Evolutionary conservation across 2,888 invertebrate species (phyloP), one percentile per base, ranked within the genome.

Genomic region (Papilio demoleus): DNA sequence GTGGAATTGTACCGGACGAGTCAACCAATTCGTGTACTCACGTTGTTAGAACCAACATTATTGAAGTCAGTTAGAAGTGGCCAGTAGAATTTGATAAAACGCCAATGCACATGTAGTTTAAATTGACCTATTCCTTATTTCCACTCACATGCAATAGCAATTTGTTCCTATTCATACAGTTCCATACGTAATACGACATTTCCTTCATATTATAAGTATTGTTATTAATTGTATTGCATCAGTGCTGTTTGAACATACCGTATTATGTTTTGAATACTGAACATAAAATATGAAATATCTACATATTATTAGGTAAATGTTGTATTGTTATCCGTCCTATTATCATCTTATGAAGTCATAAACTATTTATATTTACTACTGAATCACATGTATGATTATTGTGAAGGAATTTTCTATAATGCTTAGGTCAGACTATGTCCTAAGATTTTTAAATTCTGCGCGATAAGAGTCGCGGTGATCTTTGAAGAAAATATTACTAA

Each of bases 151-250:
- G 14, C n/a, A 53, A 53, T 53, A 53, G 31, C 66, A 67, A 22
- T 47, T 61, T 6, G 12, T 42, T 67, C 45, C 50, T 50, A 67
- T 42, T 45, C 38, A n/a, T 24, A 45, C 47, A 62, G 34, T 45
- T 19, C 17, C 40, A 24, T 14, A 34, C 36, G 36, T 38, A 53
- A 64, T 64, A 38, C n/a, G 50, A n/a, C 53, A 64, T 53, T 64
- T 64, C 64, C 64, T 64, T 64, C 24, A 38, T 31, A 12, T 34
- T 45, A 19, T 11, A 47, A 31, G 27, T 31, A 62, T 14, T 45
- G 9, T 45, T 45, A 9, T 45, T 45, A 19, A 45, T 2, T 34
- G 34, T 2, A 53, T 4, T 40, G 9, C 27, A 31, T 11, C 12
- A 14, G 19, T 12, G n/a, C 9, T 2, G 6, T 19, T 45, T 14